Evolutionary conservation across 2,113 vertebrate species (phyloP), one percentile per base, ranked within the genome.

Genomic region (Eclectus roratus): DNA sequence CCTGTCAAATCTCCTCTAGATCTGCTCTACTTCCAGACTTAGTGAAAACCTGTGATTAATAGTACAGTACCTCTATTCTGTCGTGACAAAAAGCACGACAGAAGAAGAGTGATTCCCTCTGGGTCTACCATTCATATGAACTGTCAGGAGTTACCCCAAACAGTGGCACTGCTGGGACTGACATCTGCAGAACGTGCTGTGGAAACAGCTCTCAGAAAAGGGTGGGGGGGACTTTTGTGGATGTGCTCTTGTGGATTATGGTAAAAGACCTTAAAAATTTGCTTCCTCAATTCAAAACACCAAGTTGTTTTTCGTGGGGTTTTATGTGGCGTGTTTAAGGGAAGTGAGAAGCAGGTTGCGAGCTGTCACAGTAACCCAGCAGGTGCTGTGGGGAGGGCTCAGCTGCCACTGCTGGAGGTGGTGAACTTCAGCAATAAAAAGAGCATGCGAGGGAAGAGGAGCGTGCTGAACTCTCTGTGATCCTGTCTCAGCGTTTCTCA

Each of bases 1-100:
- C 89, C 61, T 85, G 88, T 91, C 94, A 96, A 96, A 84, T 86
- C 50, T 69, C 84, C 65, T 95, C 86, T 73, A 72, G 85, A 89
- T 88, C 76, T 86, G 78, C 85, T 69, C 66, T 55, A 80, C 91
- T 82, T 78, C 65, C 7, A 25, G 85, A 63, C 76, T 92, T 68
- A 46, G 74, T n/a, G 60, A 93, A 91, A 79, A 49, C 5, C 47
- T 33, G 61, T 89, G 91, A 92, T 96, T 84, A 94, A 89, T 50
- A 86, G 81, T 47, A 66, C 27, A 35, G 64, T 2, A 7, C 63
- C 61, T 50, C 28, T 35, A 46, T 70, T 80, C 46, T 77, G 82
- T 53, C 1, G 1, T 64, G 41, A 83, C 92, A 78, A 85, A 80
- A 97, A 60, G 14, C 37, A 52, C 33, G 70, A 58, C 4, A 7